These are phyloP conservation scores for Mayetiola destructor DNA, from an alignment of 2,888 invertebrate genomes.

Conservation along the genomic window DNA sequence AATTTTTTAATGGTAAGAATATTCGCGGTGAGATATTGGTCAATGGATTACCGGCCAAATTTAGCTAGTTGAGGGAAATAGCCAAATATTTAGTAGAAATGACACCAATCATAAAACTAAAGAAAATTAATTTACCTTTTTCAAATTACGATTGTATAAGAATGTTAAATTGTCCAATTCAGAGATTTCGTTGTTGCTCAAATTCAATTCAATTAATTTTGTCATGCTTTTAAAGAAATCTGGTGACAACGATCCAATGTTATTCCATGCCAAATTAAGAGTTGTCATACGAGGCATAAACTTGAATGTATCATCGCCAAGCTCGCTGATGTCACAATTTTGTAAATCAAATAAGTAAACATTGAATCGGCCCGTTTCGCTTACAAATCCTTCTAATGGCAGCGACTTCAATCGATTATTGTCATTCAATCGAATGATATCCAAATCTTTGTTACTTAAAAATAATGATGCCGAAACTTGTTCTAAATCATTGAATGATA, in stretches of 20 bases:
- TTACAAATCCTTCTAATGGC: constrained; percentile 50
- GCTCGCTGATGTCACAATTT: constrained; percentile 51
- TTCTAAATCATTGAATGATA: constrained; percentile 56
- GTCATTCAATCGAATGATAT: constrained; percentile 54
- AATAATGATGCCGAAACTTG: constrained; percentile 53
- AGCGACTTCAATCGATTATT: constrained; percentile 52
- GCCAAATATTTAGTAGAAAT: background rate
- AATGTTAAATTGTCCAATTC: constrained; percentile 48
- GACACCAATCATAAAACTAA: background rate
- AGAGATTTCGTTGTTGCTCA: constrained; percentile 53
- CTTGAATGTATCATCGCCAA: constrained; percentile 49
- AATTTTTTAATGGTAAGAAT: constrained; percentile 45
- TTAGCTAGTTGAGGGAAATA: constrained; percentile 34
- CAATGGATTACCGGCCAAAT: constrained; percentile 58
- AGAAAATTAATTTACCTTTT: constrained; percentile 27
- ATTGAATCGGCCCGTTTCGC: constrained; percentile 44
- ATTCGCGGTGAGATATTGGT: constrained; percentile 49
- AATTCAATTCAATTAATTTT: constrained; percentile 51
- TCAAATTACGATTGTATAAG: constrained; percentile 48
- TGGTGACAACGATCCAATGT: constrained; percentile 40
- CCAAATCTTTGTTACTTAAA: constrained; percentile 50
- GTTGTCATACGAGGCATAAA: constrained; percentile 55
- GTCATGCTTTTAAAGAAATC: constrained; percentile 42
- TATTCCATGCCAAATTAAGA: constrained; percentile 53
- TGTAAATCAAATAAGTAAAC: constrained; percentile 58